These are phyloP conservation scores for Aythya fuligula DNA, from an alignment of 2,797 vertebrate species.

Conservation along the genomic window DNA sequence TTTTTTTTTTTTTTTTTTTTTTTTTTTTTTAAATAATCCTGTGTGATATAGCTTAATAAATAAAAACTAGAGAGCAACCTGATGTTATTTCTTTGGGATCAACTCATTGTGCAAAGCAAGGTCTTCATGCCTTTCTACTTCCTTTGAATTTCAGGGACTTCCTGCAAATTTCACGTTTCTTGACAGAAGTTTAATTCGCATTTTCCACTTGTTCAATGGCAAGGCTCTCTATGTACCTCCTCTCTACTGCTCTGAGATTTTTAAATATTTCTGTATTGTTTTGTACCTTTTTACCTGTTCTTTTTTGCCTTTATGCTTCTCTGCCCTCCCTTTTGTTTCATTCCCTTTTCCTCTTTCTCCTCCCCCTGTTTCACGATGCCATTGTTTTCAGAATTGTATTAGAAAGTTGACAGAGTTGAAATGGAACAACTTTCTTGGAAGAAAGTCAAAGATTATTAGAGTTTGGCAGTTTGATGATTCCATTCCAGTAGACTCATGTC, in stretches of 20 bases:
- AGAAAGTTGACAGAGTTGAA: background rate
- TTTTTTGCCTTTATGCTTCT: background rate
- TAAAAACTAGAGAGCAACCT: fast-evolving
- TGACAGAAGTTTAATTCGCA: background rate
- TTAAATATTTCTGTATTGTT: background rate
- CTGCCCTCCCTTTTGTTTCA: background rate
- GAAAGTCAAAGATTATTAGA: background rate
- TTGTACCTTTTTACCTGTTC: background rate
- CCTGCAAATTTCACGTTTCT: background rate
- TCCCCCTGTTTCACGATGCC: background rate
- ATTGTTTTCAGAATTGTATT: background rate
- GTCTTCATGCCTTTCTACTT: background rate
- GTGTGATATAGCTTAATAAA: fast-evolving
- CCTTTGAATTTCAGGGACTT: background rate
- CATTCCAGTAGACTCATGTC: background rate
- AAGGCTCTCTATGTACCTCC: background rate
- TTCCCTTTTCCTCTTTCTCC: background rate
- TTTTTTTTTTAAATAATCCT: background rate
- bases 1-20: too few species aligned
- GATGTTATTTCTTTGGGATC: background rate
- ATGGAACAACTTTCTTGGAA: background rate
- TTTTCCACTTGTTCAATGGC: background rate
- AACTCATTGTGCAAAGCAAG: background rate
- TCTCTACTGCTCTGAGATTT: background rate
- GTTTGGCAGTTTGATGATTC: background rate